These are phyloP conservation scores for Hippocampus zosterae DNA, from an alignment of 2,113 vertebrate species.

Conservation along the genomic window DNA sequence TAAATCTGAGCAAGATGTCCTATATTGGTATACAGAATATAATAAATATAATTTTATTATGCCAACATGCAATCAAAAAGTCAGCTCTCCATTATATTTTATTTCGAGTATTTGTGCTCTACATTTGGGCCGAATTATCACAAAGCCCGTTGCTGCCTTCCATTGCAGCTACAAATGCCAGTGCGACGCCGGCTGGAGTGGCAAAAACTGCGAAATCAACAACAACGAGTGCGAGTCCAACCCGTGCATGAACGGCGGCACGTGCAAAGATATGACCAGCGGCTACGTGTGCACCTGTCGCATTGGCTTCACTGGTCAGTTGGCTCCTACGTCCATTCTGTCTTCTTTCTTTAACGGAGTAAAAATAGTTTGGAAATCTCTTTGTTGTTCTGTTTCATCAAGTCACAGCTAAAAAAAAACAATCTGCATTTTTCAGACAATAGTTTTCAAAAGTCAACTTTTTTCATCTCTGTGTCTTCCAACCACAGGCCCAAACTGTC, in stretches of 20 bases:
- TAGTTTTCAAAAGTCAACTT: too few species aligned
- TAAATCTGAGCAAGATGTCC: too few species aligned
- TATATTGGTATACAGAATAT: too few species aligned
- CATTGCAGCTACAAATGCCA: conserved; percentile 81
- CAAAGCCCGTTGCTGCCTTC: neutral
- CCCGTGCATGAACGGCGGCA: conserved; percentile 90
- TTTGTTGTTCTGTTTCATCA: too few species aligned
- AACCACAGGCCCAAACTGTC: conserved; percentile 86
- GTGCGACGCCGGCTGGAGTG: conserved; percentile 90
- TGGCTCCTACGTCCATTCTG: neutral
- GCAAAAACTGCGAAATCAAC: conserved; percentile 89
- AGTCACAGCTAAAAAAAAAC: too few species aligned
- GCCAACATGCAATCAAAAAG: too few species aligned
- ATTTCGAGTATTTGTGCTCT: neutral
- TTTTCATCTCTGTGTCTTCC: neutral
- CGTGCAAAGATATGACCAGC: conserved; percentile 93
- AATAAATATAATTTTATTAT: too few species aligned
- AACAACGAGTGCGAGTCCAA: conserved; percentile 93
- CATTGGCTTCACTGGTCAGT: conserved; percentile 88
- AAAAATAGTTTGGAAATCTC: too few species aligned
- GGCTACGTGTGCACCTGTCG: conserved; percentile 90
- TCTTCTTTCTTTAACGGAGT: too few species aligned
- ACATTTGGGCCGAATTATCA: neutral
- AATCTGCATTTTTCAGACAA: too few species aligned
- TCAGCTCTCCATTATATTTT: neutral